Percentiles rank a stretch among this genome's conserved stretches.
Conservation (phyloP, 2,797 vertebrate genomes). For the Tokudaia tokunoshimensis region DNA sequence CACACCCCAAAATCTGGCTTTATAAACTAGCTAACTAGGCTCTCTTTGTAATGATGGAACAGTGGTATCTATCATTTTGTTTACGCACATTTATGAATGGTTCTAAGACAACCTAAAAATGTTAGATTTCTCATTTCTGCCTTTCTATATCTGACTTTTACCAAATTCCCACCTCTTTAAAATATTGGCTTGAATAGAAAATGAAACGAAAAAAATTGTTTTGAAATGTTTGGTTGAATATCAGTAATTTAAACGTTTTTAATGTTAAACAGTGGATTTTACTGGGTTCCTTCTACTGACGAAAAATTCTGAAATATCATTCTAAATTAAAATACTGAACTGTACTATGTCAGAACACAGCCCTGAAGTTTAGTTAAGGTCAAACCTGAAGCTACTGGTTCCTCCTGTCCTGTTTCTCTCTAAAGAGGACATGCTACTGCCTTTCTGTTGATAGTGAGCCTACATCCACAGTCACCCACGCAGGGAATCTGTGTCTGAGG, state of each 20-base stretch:
- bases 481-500: slow-evolving; percentile 19
- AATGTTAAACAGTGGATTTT: slow-evolving; percentile 35
- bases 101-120: not conserved
- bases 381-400: not conserved
- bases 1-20: not conserved
- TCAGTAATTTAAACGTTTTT: slow-evolving; percentile 22
- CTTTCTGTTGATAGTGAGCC: not conserved
- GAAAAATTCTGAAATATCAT: not conserved
- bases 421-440: not conserved
- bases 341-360: not conserved
- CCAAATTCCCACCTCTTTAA: slow-evolving; percentile 10
- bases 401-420: not conserved
- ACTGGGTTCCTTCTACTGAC: not conserved
- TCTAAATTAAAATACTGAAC: not conserved
- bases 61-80: not conserved
- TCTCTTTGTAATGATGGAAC: not conserved
- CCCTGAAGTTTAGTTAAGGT: not conserved
- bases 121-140: not conserved
- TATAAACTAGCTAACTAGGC: slow-evolving; percentile 6
- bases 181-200: not conserved
- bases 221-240: slow-evolving; percentile 18
- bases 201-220: not conserved
- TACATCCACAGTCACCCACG: not conserved
- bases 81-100: not conserved
- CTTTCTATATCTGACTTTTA: not conserved